These are phyloP conservation scores for Phalacrocorax brasilianus DNA, from an alignment of 2,113 vertebrate species.

Conservation along the genomic window DNA sequence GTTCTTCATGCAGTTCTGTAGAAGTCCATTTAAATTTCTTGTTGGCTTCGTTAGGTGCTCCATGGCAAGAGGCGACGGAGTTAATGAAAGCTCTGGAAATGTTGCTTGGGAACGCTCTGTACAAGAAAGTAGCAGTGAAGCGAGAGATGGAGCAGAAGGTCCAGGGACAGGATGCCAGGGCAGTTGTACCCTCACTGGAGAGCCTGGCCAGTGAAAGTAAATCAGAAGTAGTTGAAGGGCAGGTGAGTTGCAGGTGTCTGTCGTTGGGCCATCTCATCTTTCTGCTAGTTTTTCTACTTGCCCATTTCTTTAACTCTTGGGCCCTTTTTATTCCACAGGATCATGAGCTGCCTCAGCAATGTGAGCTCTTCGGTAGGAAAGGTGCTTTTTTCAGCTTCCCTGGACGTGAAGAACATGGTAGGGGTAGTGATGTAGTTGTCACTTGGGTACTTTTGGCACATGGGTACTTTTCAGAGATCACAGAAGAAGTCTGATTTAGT, in stretches of 20 bases:
- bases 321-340: not conserved
- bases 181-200: not conserved
- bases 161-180: not conserved
- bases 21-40: not conserved
- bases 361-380: not conserved
- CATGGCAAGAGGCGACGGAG: slow-evolving; percentile 32
- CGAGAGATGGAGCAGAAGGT: not conserved
- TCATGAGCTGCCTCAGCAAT: not conserved
- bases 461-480: not conserved
- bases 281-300: not conserved
- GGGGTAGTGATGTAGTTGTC: not conserved
- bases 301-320: not conserved
- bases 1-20: not conserved
- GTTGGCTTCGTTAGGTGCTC: not conserved
- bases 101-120: not conserved
- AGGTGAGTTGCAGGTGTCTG: not conserved
- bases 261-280: not conserved
- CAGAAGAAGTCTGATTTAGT: not conserved
- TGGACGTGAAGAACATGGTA: not conserved
- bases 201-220: not conserved
- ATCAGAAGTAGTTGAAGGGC: not conserved
- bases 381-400: not conserved
- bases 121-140: not conserved
- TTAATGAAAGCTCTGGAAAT: slow-evolving; percentile 46
- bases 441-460: too few species aligned